A percentile compares a stretch with the other conserved stretches of the same genome.
Evolutionary conservation across 2,113 vertebrate genomes (phyloP).

Genomic region (Rallus limicola): DNA sequence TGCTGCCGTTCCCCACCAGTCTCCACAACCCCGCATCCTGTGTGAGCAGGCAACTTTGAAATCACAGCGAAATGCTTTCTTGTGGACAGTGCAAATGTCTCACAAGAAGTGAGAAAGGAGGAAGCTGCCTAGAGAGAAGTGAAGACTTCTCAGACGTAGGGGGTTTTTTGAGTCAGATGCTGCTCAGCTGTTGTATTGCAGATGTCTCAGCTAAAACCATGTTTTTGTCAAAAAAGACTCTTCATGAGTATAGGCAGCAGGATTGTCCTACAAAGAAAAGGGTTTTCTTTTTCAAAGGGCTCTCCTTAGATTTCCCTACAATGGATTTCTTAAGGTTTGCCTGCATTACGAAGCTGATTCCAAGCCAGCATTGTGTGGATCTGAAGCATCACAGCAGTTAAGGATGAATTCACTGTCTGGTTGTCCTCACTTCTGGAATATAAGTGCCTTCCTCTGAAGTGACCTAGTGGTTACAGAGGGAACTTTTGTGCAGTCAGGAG

Average conservation of each 20-base stretch:
- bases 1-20: neutral
- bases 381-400: neutral
- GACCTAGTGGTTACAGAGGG: neutral
- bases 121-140: constrained; percentile 38
- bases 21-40: neutral
- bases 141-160: neutral
- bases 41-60: neutral
- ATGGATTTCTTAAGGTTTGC: constrained; percentile 7
- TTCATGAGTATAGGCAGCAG: neutral
- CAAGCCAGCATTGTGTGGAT: neutral
- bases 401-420: neutral
- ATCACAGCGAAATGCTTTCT: neutral
- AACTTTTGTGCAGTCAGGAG: neutral
- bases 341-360: neutral
- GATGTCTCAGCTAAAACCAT: constrained; percentile 27
- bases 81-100: neutral
- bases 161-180: neutral
- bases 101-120: neutral
- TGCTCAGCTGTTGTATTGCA: constrained; percentile 49
- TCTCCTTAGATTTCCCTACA: constrained; percentile 21
- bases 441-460: neutral
- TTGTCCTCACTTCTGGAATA: neutral
- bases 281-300: constrained; percentile 25
- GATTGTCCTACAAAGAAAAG: constrained; percentile 23
- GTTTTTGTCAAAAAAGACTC: neutral